Base-by-base conservation (phyloP, 1,140 invertebrate genomes). In the Globodera ellingtonae region DNA sequence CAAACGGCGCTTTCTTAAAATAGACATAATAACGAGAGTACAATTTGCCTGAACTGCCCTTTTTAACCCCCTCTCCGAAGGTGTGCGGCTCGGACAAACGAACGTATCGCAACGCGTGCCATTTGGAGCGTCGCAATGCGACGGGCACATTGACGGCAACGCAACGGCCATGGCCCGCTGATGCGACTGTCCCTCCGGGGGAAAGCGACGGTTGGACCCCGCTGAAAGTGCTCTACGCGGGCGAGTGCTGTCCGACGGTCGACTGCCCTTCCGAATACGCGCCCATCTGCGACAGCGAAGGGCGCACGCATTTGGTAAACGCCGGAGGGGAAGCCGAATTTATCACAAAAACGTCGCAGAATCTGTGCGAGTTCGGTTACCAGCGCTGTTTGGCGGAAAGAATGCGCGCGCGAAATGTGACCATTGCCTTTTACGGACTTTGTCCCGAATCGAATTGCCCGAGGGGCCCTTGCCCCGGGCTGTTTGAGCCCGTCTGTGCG, bases 231-330 rank as follows among this genome's bases (percentile, higher is more conserved):
- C 13, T 77, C 3, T 77, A 77, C 65, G 62, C 75, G 46, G 75
- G 75, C 62, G 69, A 77, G 47, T 67, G 35, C 47, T 47, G 69
- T 69, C 47, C 48, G 21, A 50, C 74, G 7, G 71, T 76, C 10
- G 72, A 82, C 6, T 88, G 86, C 47, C 65, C 81, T 15, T 52
- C 72, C 21, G 78, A 85, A n/a, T 88, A 79, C 56, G 75, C 48
- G 35, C 86, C 86, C 21, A 81, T 87, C 73, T 88, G 86, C 82
- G 86, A 87, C 72, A 80, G n/a, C 59, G 67, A 81, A 78, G 72
- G 72, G n/a, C 62, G 50, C 47, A 74, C 62, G 6, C 62, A 86
- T 81, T 75, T 84, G 79, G 84, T 86, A 72, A 46, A 21, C 24
- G 66, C 6, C 21, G 44, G 13, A 72, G 47, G 21, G 18, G 10